Conservation (phyloP, 2,797 vertebrate genomes). For the Sebastes ruberrimus region DNA sequence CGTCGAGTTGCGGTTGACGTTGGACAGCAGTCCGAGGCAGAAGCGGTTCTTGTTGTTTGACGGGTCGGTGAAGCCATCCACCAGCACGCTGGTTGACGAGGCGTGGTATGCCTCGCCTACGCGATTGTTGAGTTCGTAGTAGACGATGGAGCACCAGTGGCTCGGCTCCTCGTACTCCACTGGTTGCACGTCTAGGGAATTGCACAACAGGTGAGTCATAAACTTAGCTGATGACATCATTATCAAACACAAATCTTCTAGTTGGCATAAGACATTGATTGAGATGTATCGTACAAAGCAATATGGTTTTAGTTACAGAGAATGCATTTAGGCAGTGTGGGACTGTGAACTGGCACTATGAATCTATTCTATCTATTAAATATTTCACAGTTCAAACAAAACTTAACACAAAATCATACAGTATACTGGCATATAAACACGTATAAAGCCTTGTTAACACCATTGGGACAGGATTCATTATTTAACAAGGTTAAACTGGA, state of each 20-base stretch:
- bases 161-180: constrained; percentile 96
- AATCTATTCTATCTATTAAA: not conserved
- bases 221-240: not conserved
- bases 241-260: not conserved
- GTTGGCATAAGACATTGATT: not conserved
- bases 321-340: not conserved
- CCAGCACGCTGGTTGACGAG: constrained; percentile 93
- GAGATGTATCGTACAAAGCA: not conserved
- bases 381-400: not conserved
- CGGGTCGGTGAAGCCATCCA: constrained; percentile 96
- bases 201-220: not conserved
- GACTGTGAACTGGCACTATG: no score
- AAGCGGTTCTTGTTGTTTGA: constrained; percentile 98
- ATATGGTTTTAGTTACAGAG: not conserved
- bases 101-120: constrained; percentile 97
- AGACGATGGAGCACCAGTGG: constrained; percentile 98
- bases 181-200: constrained; percentile 90
- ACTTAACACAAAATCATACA: not conserved
- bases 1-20: constrained; percentile 96
- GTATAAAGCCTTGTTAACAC: not conserved
- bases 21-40: constrained; percentile 95
- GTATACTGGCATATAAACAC: not conserved
- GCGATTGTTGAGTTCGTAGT: constrained; percentile 96
- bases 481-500: not conserved
- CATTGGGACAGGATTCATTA: not conserved